Conservation (phyloP, 2,888 invertebrate species). For the Raillietiella orientalis region DNA sequence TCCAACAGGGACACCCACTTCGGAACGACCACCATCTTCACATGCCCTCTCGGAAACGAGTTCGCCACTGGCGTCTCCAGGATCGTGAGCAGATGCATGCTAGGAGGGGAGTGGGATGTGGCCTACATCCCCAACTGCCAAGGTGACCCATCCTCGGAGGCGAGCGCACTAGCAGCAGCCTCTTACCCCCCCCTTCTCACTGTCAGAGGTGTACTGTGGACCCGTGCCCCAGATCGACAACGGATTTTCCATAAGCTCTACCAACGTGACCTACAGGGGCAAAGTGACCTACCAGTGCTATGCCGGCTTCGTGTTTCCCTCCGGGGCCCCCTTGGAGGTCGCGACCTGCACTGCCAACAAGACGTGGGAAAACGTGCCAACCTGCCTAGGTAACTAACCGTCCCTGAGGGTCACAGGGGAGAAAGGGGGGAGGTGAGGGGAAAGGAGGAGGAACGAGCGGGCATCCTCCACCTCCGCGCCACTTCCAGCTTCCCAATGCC, state of each 20-base stretch:
- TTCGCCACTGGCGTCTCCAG: constrained; percentile 61
- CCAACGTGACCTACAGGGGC: constrained; percentile 76
- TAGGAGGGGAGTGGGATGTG: constrained; percentile 69
- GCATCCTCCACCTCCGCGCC: background rate
- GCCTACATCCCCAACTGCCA: constrained; percentile 74
- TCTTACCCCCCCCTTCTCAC: background rate
- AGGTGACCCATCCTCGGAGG: constrained; percentile 19
- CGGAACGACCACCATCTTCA: constrained; percentile 55
- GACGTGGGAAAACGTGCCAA: constrained; percentile 66
- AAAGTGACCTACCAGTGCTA: constrained; percentile 86
- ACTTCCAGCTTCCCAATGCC: constrained; percentile 57
- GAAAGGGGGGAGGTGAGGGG: too few relatives aligned
- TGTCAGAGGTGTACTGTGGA: constrained; percentile 69
- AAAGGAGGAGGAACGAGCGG: too few relatives aligned
- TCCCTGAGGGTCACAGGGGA: too few relatives aligned
- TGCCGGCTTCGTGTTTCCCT: constrained; percentile 74
- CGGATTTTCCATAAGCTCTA: constrained; percentile 78
- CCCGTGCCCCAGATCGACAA: constrained; percentile 94
- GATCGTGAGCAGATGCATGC: constrained; percentile 51
- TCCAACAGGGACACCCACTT: constrained; percentile 73
- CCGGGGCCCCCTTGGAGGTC: constrained; percentile 50
- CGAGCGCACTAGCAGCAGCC: background rate
- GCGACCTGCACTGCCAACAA: constrained; percentile 68
- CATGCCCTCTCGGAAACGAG: constrained; percentile 75
- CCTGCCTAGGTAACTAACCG: constrained; percentile 37